Evolutionary conservation across 2,888 invertebrate genomes (phyloP), one percentile per base, ranked within the genome.

Genomic region (Artemia sp.): DNA sequence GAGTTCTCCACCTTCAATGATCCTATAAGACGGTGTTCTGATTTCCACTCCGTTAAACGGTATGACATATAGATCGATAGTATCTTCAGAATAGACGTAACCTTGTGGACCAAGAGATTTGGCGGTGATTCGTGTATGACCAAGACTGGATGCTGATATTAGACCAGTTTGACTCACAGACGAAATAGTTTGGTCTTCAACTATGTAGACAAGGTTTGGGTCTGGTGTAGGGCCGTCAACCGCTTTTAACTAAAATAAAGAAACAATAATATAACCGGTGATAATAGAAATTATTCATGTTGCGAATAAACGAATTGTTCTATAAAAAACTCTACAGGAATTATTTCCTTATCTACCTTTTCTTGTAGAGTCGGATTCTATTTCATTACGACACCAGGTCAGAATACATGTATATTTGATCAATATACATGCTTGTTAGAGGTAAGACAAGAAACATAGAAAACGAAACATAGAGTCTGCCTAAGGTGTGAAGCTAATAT

Each of bases 31-130:
- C 64, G 64, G 64, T 8, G 24, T 2, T 24, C 64, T 12, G 24
- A 58, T 58, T 9, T 58, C 24, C 64, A 58, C 64, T 58, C 64
- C 64, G 64, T 58, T 58, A 24, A 58, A 58, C 9, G 64, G 64
- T n/a, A 58, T 58, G 14, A 58, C 64, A 10, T 58, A 58, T 19
- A 58, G 64, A 24, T 58, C 64, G 64, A 58, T 58, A n/a, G 24
- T 24, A 10, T 58, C 64, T 58, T 58, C 10, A 19, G 12, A 10
- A 58, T 58, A 58, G 24, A 58, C 24, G 64, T 58, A 58, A 24
- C 24, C 24, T 9, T 24, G 64, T 9, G 64, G 64, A 9, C 64
- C 64, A n/a, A 58, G n/a, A 8, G 64, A 58, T 24, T 58, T 58
- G 64, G 64, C 64, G 9, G 64, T 24, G 10, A 58, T 58, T 9